Evolutionary conservation across 1,140 invertebrate genomes (phyloP), one percentile per base, ranked within the genome.

Genomic region (Ridgeia piscesae): DNA sequence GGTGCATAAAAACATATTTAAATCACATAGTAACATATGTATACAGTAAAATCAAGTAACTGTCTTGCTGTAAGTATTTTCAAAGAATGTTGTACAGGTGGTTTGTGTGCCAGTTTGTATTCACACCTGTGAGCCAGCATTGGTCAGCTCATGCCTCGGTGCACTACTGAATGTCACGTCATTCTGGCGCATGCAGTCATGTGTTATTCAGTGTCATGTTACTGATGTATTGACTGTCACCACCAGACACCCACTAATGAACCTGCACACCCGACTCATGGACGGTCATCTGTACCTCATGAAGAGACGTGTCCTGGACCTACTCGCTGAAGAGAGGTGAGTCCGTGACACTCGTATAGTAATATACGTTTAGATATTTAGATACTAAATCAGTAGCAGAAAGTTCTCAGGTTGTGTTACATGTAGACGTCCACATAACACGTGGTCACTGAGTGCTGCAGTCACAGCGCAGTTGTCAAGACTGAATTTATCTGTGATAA

Each of bases 201-300:
- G 58, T 77, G 58, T 77, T 4, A 77, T 77, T 2, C 58, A 14
- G 58, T 77, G 27, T 77, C 58, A 77, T 77, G 58, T 27, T 27
- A 31, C 27, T 77, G 58, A 77, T 77, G 27, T 21, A 8, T 77
- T 77, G 58, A 77, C 58, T 14, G 17, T 77, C 92, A 93, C 4
- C 11, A 42, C 42, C 93, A 96, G 96, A 93, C 95, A 98, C 96
- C 97, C 97, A 17, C 96, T 97, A 92, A 96, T 99, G 91, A 97
- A 96, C 93, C 96, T 99, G 89, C 97, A 97, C 92, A 98, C 97
- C 35, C 97, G 97, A 93, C 96, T 99, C 77, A 95, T 98, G 91
- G 98, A 99, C 96, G 97, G 98, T 27, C 98, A 99, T 97, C 96
- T 99, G 9, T 99, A 99, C 96, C 95, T 99, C 33, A 97, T 99